Conservation (phyloP, 1,140 invertebrate species). For the Bilobella aurantiaca region DNA sequence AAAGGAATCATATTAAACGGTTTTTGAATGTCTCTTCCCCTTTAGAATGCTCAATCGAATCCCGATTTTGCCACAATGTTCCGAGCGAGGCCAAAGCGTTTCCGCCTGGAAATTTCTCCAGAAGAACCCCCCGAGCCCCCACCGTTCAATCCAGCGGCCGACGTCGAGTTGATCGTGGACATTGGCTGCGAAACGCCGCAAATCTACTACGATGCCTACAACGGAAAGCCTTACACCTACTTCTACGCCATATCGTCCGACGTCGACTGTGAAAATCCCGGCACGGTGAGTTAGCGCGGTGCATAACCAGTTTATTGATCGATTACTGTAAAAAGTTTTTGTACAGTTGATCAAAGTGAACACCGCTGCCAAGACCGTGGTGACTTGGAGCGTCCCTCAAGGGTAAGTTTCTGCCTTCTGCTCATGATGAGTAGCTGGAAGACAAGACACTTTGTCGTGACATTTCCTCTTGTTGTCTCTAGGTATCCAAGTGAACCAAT, state of each 20-base stretch:
- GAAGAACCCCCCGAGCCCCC: conserved; percentile 39
- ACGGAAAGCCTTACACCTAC: conserved; percentile 61
- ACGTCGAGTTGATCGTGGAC: conserved; percentile 57
- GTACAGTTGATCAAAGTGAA: conserved; percentile 68
- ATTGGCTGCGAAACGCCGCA: conserved; percentile 72
- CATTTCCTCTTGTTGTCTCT: too few species aligned
- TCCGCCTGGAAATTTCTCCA: conserved; percentile 51
- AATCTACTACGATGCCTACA: conserved; percentile 58
- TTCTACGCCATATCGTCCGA: conserved; percentile 83
- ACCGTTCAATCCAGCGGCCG: conserved; percentile 44
- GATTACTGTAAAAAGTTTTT: too few species aligned
- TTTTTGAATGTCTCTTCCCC: background rate
- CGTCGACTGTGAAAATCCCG: conserved; percentile 67
- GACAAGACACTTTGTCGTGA: too few species aligned
- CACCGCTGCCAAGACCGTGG: conserved; percentile 49
- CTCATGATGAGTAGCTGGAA: too few species aligned
- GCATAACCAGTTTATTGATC: too few species aligned
- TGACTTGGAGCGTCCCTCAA: conserved; percentile 60
- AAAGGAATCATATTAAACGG: too few species aligned
- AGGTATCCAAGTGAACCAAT: conserved; percentile 79
- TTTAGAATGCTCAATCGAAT: conserved; percentile 63
- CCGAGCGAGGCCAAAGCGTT: conserved; percentile 59
- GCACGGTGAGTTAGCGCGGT: conserved; percentile 51
- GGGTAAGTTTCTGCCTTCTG: too few species aligned
- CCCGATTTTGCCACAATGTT: conserved; percentile 68